Percentiles rank a stretch among this genome's conserved stretches.
These are phyloP conservation scores for Cichladusa arquata DNA, from an alignment of 2,113 vertebrate species.

Conservation along the genomic window DNA sequence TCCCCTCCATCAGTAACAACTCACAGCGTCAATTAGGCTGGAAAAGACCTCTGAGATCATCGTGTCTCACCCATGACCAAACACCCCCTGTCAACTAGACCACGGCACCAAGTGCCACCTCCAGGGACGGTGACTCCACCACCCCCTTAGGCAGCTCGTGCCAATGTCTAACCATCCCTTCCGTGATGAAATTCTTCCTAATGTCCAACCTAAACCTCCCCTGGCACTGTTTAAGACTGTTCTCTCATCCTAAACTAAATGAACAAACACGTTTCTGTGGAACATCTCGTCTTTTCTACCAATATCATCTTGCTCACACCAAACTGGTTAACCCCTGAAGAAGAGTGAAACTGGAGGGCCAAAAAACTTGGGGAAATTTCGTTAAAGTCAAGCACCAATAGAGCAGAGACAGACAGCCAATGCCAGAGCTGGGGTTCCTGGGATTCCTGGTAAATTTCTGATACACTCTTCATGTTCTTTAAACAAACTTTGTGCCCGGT, in stretches of 20 bases:
- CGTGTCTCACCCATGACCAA: neutral
- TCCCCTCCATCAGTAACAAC: neutral
- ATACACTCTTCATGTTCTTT: accelerated
- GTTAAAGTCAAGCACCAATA: accelerated
- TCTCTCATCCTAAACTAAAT: neutral
- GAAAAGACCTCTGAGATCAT: neutral
- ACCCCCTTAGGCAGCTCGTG: neutral
- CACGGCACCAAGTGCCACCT: neutral
- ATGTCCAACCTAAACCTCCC: neutral
- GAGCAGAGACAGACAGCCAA: accelerated
- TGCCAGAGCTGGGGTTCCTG: neutral
- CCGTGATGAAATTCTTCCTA: neutral
- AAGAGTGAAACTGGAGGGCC: neutral
- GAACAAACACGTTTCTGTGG: accelerated
- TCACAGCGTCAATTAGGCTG: neutral
- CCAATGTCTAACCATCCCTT: neutral
- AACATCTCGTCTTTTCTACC: neutral
- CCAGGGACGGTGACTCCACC: neutral
- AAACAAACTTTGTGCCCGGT: neutral
- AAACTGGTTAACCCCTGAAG: neutral
- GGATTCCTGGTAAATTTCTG: neutral
- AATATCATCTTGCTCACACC: accelerated
- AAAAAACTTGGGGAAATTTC: accelerated
- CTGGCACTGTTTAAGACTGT: no score
- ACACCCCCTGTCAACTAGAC: neutral